Conservation (phyloP, 2,888 invertebrate genomes). For the Chrysotoxum bicinctum region DNA sequence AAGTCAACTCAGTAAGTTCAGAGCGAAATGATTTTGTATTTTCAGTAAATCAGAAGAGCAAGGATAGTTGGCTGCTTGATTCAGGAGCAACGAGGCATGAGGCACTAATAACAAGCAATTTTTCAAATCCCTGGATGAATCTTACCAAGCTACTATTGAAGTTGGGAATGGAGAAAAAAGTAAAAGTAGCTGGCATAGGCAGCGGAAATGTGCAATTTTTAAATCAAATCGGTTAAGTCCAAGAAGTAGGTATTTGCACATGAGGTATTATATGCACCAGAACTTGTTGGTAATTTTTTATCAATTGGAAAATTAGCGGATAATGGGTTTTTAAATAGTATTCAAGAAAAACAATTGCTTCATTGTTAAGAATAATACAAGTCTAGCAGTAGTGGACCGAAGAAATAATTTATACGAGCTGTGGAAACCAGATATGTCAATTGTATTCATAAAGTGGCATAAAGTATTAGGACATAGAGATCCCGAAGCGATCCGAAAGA, state of each 20-base stretch:
- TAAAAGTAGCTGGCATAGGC: no score
- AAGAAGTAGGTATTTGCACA: neutral
- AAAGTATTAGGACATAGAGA: no score
- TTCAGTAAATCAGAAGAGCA: slow-evolving; percentile 2
- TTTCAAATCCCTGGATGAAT: neutral
- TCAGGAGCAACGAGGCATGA: neutral
- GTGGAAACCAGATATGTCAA: neutral
- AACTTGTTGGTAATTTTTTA: neutral
- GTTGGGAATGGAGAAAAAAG: neutral
- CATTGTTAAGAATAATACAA: neutral
- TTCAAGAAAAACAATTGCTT: no score
- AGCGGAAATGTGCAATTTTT: no score
- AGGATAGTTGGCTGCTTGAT: neutral
- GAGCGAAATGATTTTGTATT: no score
- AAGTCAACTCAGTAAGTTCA: neutral
- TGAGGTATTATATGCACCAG: no score
- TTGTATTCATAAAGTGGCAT: neutral
- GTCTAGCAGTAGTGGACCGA: neutral
- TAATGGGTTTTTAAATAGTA: neutral
- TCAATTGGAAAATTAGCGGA: neutral
- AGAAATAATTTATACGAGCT: neutral
- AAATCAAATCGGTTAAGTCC: no score
- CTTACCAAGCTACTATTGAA: neutral
- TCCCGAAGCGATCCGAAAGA: no score
- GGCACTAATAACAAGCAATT: neutral